These are phyloP conservation scores for Heliconius himera DNA, from an alignment of 1,140 invertebrate species.

Conservation along the genomic window DNA sequence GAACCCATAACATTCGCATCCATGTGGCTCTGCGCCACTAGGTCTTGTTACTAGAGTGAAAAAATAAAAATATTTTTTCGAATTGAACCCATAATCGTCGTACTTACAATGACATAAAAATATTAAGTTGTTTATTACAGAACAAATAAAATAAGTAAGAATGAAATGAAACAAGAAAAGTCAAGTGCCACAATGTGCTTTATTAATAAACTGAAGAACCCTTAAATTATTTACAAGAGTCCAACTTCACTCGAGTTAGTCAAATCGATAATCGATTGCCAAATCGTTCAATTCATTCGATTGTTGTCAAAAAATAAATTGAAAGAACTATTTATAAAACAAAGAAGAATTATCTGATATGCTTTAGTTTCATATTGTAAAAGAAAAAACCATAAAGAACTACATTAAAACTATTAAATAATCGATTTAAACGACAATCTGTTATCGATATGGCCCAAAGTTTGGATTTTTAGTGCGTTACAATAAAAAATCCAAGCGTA, in stretches of 20 bases:
- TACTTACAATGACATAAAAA: no score
- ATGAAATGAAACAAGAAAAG: conserved; percentile 49
- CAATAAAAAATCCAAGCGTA: background rate
- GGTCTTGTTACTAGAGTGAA: background rate
- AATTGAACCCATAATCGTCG: no score
- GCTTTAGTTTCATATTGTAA: background rate
- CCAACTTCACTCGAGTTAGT: conserved; percentile 30
- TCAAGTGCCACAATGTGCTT: conserved; percentile 68
- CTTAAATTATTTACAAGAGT: conserved; percentile 58
- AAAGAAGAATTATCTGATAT: background rate
- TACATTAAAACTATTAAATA: background rate
- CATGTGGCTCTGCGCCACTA: no score
- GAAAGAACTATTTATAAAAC: background rate
- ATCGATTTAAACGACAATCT: background rate
- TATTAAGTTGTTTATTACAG: background rate
- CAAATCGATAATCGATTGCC: conserved; percentile 22
- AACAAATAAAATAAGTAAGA: background rate
- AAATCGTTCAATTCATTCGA: background rate
- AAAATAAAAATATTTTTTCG: background rate
- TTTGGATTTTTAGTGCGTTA: conserved; percentile 3
- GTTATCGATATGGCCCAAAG: conserved; percentile 8
- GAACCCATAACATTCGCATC: no score
- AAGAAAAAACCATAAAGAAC: background rate
- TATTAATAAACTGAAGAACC: conserved; percentile 62
- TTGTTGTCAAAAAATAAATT: background rate